Base-by-base conservation (phyloP, 2,888 invertebrate species). In the Tupiocoris notatus region DNA sequence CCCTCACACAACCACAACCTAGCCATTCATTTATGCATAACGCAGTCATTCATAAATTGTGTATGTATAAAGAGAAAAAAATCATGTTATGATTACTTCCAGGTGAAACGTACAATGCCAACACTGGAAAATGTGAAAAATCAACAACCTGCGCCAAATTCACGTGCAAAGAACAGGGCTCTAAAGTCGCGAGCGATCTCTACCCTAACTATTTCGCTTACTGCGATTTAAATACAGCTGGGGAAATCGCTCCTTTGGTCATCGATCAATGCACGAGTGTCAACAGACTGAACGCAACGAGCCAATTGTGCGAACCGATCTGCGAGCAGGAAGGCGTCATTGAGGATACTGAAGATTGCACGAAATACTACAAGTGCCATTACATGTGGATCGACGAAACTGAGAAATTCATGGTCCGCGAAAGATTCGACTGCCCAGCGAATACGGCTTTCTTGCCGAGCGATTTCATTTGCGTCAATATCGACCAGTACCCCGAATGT, bases 251-350 rank as follows among this genome's bases (percentile, higher is more conserved):
- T 63, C 73, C 73, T 2, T 18, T 62, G 7, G 54, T 61, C 2
- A 58, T 76, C 22, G 67, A 59, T 21, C 54, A 61, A 17, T 76
- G 76, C 54, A 68, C 58, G 18, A 25, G 39, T 18, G 17, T 70
- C 16, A 66, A 58, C 39, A 17, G 17, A n/a, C 20, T 76, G 66
- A 39, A 70, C 18, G n/a, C 6, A 0, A 76, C 1, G 2, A 39
- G 20, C n/a, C 67, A 76, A 57, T 20, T 17, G 1, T 76, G 76
- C 22, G 76, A 76, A 20, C 59, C 76, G 6, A 24, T 39, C 61
- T 76, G 76, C 76, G 20, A 39, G 7, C 56, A 61, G 23, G 66
- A 70, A 0, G 76, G 76, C 17, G 67, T 61, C 18, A 16, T 76
- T 9, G 58, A 68, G 2, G 62, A 70, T 61, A 17, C 39, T 7